Percentiles rank a stretch among this genome's conserved stretches.
Conservation (phyloP, 2,113 vertebrate genomes). For the Zootoca vivipara region DNA sequence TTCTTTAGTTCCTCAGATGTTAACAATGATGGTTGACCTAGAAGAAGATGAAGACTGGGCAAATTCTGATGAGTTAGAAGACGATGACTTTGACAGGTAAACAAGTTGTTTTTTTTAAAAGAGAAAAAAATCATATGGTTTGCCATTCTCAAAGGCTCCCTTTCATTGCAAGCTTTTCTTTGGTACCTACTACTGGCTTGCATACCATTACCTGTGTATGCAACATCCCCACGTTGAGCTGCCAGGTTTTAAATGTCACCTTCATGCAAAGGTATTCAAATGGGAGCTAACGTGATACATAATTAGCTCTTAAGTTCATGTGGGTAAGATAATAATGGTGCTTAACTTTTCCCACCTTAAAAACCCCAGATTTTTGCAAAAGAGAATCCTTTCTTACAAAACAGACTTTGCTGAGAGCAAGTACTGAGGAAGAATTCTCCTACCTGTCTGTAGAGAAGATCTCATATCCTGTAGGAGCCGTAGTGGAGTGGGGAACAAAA, state of each 20-base stretch:
- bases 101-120: neutral
- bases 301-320: neutral
- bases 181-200: neutral
- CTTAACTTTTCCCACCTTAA: neutral
- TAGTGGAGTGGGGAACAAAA: neutral
- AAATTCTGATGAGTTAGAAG: slow-evolving; percentile 93
- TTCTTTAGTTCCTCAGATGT: slow-evolving; percentile 92
- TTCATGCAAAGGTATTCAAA: neutral
- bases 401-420: no score
- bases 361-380: neutral
- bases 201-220: neutral
- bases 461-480: neutral
- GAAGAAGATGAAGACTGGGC: slow-evolving; percentile 98
- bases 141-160: no score
- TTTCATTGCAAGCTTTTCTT: neutral
- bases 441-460: neutral
- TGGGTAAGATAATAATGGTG: neutral
- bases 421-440: neutral
- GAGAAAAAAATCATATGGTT: neutral
- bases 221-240: neutral
- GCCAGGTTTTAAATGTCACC: neutral
- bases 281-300: neutral
- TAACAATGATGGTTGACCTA: slow-evolving; percentile 98
- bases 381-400: neutral
- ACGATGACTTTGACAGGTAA: slow-evolving; percentile 98